A percentile compares a stretch with the other conserved stretches of the same genome.
These are phyloP conservation scores for Cotesia glomerata DNA, from an alignment of 1,140 invertebrate species.

Conservation along the genomic window DNA sequence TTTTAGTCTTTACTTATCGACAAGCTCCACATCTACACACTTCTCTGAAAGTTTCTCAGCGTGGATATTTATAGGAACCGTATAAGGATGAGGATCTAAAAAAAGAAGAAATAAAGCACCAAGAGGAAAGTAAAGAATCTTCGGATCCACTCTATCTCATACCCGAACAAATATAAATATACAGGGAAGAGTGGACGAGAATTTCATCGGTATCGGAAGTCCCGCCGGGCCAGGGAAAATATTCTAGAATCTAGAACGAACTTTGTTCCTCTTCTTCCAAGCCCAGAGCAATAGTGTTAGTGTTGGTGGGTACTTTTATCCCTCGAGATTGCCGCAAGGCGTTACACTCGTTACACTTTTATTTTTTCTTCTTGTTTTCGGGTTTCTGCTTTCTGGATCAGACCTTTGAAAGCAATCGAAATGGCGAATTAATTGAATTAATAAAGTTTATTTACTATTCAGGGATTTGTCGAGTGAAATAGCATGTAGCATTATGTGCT, in stretches of 20 bases:
- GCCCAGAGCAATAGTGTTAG: neutral
- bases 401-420: too few relatives aligned
- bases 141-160: neutral
- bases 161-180: too few relatives aligned
- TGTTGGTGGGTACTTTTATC: constrained; percentile 3
- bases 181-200: neutral
- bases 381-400: too few relatives aligned
- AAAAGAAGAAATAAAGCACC: too few relatives aligned
- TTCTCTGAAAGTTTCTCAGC: too few relatives aligned
- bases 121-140: neutral
- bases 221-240: constrained; percentile 12
- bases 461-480: too few relatives aligned
- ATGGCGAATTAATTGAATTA: neutral
- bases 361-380: neutral
- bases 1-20: constrained; percentile 15
- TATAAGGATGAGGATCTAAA: too few relatives aligned
- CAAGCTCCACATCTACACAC: constrained; percentile 5
- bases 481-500: neutral
- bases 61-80: too few relatives aligned
- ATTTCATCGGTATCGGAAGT: constrained; percentile 23
- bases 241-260: constrained; percentile 21
- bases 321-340: constrained; percentile 17
- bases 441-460: neutral
- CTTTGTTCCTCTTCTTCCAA: neutral
- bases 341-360: neutral